Conservation (phyloP, 1,140 invertebrate species). For the Chrysomallon squamiferum region DNA sequence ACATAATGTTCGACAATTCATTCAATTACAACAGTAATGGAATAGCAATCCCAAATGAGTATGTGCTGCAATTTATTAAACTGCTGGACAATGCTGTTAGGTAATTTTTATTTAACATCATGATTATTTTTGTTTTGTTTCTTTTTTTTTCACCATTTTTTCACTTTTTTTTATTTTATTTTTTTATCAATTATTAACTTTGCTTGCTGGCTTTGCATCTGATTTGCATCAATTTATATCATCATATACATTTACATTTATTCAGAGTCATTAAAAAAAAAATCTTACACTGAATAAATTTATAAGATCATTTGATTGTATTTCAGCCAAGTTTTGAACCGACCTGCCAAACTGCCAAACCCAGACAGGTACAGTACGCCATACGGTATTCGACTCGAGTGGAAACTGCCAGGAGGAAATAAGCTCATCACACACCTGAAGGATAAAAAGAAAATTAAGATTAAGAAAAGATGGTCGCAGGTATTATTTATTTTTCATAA, state of each 20-base stretch:
- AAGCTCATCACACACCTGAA: constrained; percentile 97
- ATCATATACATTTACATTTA: too few relatives aligned
- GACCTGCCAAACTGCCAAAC: constrained; percentile 70
- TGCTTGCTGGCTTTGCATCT: too few relatives aligned
- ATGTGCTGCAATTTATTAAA: constrained; percentile 89
- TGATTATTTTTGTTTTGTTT: too few relatives aligned
- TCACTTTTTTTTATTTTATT: too few relatives aligned
- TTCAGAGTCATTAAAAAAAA: too few relatives aligned
- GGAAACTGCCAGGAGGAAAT: constrained; percentile 95
- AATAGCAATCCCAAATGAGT: constrained; percentile 86
- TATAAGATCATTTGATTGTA: too few relatives aligned
- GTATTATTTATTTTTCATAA: constrained; percentile 35
- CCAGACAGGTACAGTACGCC: constrained; percentile 93
- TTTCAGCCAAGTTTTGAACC: constrained; percentile 4
- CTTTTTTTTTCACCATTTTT: too few relatives aligned
- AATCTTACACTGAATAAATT: too few relatives aligned
- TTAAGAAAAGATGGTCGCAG: constrained; percentile 72
- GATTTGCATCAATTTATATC: too few relatives aligned
- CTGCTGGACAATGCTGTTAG: constrained; percentile 94
- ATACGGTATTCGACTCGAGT: constrained; percentile 91
- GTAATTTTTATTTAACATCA: constrained; percentile 10
- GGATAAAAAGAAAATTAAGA: constrained; percentile 94
- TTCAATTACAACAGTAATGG: constrained; percentile 69
- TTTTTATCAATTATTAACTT: too few relatives aligned
- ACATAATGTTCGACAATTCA: constrained; percentile 98